Evolutionary conservation across 2,888 invertebrate genomes (phyloP).

Genomic region (Temnothorax ravouxi): DNA sequence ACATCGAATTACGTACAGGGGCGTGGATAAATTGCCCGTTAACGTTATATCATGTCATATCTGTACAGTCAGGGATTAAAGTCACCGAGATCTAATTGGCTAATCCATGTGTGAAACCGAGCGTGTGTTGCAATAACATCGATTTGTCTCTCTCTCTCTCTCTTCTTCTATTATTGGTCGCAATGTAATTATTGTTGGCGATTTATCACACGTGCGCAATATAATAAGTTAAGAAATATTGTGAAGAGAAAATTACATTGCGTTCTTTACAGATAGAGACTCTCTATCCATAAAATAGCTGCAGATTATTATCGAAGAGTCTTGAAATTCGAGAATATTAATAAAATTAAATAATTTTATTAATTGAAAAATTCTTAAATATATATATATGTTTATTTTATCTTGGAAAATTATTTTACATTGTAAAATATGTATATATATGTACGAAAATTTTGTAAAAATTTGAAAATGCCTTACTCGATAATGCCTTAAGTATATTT

Average conservation of each 20-base stretch:
- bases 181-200: conserved; percentile 9
- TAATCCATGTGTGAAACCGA: background rate
- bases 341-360: background rate
- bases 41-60: conserved; percentile 47
- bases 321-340: background rate
- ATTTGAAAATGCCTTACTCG: background rate
- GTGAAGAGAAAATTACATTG: background rate
- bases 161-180: background rate
- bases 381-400: conserved; percentile 5
- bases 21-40: conserved; percentile 51
- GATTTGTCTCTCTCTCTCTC: too few relatives aligned
- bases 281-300: background rate
- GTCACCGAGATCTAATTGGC: background rate
- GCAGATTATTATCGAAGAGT: background rate
- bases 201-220: background rate
- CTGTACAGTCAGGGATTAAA: conserved; percentile 42
- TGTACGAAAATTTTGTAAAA: background rate
- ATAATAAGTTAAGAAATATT: background rate
- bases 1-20: conserved; percentile 55
- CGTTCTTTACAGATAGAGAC: background rate
- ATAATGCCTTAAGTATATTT: background rate
- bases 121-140: background rate
- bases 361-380: background rate
- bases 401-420: background rate
- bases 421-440: background rate